Evolutionary conservation across 2,888 invertebrate species (phyloP), one percentile per base, ranked within the genome.

Genomic region (Drosophila melanosoma): DNA sequence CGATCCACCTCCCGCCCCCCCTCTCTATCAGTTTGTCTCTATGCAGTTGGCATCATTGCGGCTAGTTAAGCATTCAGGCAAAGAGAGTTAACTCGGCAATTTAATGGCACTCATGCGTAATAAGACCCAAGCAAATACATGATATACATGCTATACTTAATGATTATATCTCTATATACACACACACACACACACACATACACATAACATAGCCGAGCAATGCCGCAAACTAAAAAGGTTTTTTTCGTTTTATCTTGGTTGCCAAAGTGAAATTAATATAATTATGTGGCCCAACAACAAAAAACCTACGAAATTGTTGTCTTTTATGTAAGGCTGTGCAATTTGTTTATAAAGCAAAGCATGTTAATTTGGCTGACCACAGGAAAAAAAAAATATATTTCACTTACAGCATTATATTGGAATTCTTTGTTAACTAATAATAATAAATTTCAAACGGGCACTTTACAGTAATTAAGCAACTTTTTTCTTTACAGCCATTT

Each of bases 91-190:
- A 53, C 67, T 81, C 69, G 70, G 61, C 51, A 81, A 82, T 83
- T 83, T 83, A 81, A 81, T 82, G 78, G 72, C 78, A 73, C 82
- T 84, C 81, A 83, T 80, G 74, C 83, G 79, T 79, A 82, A 79
- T 83, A 71, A 79, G 82, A 60, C 58, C 56, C 68, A 40, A 60
- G 38, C 64, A 61, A 78, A 78, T 79, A 69, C 82, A 79, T 74
- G 82, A 79, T 82, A 78, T 48, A 79, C 78, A 79, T 82, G 82
- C 79, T 78, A 82, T 78, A 83, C 86, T 71, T 90, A 87, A 81
- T 79, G 84, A 78, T 89, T 71, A 81, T 72, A 88, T 75, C 81
- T 83, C 59, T 48, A 42, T 45, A 36, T 23, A 54, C 48, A 40
- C 35, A 35, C 29, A 63, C 45, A 58, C 42, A 42, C 15, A 56